These are phyloP conservation scores for Athalia cordata DNA, from an alignment of 2,888 invertebrate genomes.

Conservation along the genomic window DNA sequence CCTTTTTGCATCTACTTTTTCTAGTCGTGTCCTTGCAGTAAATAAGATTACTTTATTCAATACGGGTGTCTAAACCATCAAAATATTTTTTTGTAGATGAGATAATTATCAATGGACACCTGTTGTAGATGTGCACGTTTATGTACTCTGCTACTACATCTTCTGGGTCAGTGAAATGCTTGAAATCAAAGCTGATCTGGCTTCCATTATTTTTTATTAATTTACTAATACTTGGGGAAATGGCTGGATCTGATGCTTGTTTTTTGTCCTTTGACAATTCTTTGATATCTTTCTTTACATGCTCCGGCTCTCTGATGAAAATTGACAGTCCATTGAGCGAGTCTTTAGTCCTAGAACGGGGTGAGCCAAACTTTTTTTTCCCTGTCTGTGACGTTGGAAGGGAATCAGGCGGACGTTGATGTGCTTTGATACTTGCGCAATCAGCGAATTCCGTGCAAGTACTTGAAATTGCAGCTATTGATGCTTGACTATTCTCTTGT, in stretches of 20 bases:
- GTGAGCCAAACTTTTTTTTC: neutral
- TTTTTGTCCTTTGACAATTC: constrained; percentile 31
- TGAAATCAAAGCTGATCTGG: constrained; percentile 53
- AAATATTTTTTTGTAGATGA: neutral
- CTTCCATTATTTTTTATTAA: constrained; percentile 41
- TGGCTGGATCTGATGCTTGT: neutral
- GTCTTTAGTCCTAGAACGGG: constrained; percentile 52
- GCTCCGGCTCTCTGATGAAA: constrained; percentile 34
- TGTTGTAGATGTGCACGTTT: constrained; percentile 51
- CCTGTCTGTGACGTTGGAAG: neutral
- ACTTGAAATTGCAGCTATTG: neutral
- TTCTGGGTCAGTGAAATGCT: constrained; percentile 53
- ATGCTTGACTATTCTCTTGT: neutral
- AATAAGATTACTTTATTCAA: constrained; percentile 1
- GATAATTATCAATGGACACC: constrained; percentile 49
- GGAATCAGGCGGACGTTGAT: neutral
- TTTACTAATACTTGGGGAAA: neutral
- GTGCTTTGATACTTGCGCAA: neutral
- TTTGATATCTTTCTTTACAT: constrained; percentile 2
- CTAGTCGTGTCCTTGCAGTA: constrained; percentile 48
- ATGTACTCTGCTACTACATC: constrained; percentile 52
- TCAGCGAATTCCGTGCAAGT: neutral
- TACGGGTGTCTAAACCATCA: neutral
- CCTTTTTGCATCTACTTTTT: constrained; percentile 51
- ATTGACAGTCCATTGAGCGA: constrained; percentile 54